A percentile compares a stretch with the other conserved stretches of the same genome.
Evolutionary conservation across 2,797 vertebrate species (phyloP).

Genomic region (Trachops cirrhosus): DNA sequence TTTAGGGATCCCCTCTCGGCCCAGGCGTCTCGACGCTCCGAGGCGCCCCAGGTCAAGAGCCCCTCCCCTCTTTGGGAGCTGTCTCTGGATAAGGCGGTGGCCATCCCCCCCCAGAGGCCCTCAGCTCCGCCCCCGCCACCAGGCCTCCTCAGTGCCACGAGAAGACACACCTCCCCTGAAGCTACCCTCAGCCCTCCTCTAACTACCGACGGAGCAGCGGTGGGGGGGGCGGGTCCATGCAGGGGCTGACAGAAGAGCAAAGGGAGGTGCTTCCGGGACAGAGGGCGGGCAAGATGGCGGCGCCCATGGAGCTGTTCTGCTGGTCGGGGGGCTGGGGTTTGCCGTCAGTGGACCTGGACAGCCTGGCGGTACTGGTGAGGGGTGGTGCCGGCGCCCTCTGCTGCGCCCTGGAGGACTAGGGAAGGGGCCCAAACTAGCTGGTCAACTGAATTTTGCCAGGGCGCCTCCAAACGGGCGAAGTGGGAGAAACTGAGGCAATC

Average conservation of each 20-base stretch:
- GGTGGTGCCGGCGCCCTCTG: background rate
- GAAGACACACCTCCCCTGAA: background rate
- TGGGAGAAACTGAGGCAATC: slow-evolving; percentile 49
- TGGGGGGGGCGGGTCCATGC: background rate
- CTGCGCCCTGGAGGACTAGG: background rate
- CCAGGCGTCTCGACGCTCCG: background rate
- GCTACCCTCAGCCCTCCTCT: background rate
- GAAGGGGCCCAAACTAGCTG: background rate
- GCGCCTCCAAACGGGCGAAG: background rate
- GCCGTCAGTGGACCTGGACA: slow-evolving; percentile 93
- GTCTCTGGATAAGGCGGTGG: background rate
- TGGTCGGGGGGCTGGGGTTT: slow-evolving; percentile 95
- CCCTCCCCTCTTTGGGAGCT: background rate
- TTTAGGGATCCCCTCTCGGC: background rate
- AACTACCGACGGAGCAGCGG: fast-evolving
- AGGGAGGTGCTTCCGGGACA: slow-evolving; percentile 79
- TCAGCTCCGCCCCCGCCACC: background rate
- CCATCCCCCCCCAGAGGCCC: background rate
- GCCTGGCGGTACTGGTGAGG: slow-evolving; percentile 93
- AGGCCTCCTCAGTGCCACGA: fast-evolving
- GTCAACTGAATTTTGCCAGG: background rate
- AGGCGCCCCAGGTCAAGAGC: background rate
- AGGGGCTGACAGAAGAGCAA: background rate
- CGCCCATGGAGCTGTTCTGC: slow-evolving; percentile 96
- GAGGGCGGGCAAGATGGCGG: slow-evolving; percentile 88